phyloP scores from a whole-genome alignment of 2,888 invertebrate genomes.

The Rhagonycha lutea region DNA sequence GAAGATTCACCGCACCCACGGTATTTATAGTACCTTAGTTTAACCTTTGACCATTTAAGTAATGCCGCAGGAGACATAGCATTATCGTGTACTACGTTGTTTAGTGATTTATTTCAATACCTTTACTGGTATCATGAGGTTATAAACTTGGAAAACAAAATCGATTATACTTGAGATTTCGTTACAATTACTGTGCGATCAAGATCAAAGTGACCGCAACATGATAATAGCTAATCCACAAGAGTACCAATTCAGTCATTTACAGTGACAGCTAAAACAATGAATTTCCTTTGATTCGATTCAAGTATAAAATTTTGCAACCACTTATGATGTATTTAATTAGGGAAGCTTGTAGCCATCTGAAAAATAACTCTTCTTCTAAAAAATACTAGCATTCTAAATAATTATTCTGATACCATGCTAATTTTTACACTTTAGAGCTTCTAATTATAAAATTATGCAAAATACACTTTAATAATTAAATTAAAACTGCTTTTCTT shows the following conservation, averaged over 20 bases:
- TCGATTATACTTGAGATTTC: constrained; percentile 7
- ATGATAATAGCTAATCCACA: not conserved
- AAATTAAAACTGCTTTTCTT: not conserved
- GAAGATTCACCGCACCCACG: constrained; percentile 21
- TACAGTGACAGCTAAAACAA: not conserved
- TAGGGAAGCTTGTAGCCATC: too few relatives aligned
- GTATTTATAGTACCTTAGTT: constrained; percentile 24
- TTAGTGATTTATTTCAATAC: constrained; percentile 16
- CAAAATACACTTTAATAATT: not conserved
- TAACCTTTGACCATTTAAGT: constrained; percentile 29
- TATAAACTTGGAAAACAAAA: constrained; percentile 6
- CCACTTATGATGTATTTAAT: not conserved
- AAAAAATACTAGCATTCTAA: too few relatives aligned
- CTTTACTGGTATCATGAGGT: not conserved
- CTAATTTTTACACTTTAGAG: too few relatives aligned
- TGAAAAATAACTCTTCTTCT: not conserved
- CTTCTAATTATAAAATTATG: not conserved
- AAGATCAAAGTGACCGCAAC: not conserved
- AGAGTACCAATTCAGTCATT: not conserved
- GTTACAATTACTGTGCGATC: not conserved
- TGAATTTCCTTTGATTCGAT: not conserved
- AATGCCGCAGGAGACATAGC: constrained; percentile 18
- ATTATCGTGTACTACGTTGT: constrained; percentile 18
- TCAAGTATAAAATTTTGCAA: not conserved
- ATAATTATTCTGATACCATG: too few relatives aligned